A percentile compares a stretch with the other conserved stretches of the same genome.
These are phyloP conservation scores for Clarias laeviceps DNA, from an alignment of 2,797 vertebrate species.

Conservation along the genomic window DNA sequence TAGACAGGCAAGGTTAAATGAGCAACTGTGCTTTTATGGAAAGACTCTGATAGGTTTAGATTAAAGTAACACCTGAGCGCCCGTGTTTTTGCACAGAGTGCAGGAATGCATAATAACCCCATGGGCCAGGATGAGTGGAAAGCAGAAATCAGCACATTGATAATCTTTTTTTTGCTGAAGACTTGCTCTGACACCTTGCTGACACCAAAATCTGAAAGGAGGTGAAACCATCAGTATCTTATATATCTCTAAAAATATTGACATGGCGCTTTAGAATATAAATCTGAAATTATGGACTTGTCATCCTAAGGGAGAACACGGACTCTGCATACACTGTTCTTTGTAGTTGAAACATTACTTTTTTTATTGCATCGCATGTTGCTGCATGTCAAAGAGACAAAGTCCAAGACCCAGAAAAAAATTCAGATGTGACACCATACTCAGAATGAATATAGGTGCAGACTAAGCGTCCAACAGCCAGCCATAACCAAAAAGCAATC, in stretches of 20 bases:
- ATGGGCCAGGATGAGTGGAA: conserved; percentile 26
- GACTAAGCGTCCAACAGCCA: background rate
- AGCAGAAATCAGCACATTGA: conserved; percentile 41
- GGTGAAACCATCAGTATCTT: conserved; percentile 36
- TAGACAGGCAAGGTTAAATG: conserved; percentile 44
- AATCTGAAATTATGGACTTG: conserved; percentile 20
- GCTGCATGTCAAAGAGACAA: background rate
- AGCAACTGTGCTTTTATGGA: conserved; percentile 34
- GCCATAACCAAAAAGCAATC: background rate
- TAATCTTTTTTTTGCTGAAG: conserved; percentile 37
- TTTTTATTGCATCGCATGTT: background rate
- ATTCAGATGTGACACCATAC: background rate
- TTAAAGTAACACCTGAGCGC: conserved; percentile 36
- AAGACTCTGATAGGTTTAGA: conserved; percentile 35
- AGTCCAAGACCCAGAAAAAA: background rate
- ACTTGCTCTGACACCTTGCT: conserved; percentile 44
- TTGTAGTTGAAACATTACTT: background rate
- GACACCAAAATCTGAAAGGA: conserved; percentile 39
- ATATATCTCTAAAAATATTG: conserved; percentile 35
- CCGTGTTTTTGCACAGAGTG: conserved; percentile 33
- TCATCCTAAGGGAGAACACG: background rate
- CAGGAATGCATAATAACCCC: conserved; percentile 40
- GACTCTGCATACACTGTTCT: background rate
- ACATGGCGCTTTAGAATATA: conserved; percentile 6
- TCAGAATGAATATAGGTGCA: background rate